These are phyloP conservation scores for Platichthys flesus DNA, from an alignment of 2,113 vertebrate species.

Conservation along the genomic window DNA sequence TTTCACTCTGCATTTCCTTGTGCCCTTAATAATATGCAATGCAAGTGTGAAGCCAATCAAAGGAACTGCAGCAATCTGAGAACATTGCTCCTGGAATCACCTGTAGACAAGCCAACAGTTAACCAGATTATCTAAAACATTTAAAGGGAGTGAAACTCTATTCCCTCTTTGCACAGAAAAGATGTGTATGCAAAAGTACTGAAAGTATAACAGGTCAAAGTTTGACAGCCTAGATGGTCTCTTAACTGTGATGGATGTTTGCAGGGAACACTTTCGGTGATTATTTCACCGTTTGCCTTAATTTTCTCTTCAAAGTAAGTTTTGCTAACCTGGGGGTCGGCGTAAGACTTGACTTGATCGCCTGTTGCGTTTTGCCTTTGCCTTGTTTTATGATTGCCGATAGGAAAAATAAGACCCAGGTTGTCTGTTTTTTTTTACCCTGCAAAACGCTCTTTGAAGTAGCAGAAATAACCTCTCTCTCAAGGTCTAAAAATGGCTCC, in stretches of 20 bases:
- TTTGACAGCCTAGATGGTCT: constrained; percentile 4
- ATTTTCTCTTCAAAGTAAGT: constrained; percentile 55
- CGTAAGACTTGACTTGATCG: constrained; percentile 21
- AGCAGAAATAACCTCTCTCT: constrained; percentile 2
- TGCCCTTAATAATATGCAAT: not conserved
- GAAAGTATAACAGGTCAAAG: constrained; percentile 2
- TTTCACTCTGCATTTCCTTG: no score
- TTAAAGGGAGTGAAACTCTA: not conserved
- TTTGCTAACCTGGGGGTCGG: constrained; percentile 37
- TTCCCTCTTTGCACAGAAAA: not conserved
- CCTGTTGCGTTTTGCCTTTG: not conserved
- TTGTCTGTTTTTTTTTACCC: constrained; percentile 13
- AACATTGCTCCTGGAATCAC: not conserved
- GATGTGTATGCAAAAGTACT: not conserved
- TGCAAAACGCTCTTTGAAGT: constrained; percentile 45
- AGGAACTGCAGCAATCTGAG: not conserved
- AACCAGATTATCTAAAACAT: not conserved
- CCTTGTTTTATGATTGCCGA: constrained; percentile 11
- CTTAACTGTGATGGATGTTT: constrained; percentile 49
- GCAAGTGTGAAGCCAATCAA: not conserved
- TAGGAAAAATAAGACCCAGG: constrained; percentile 16
- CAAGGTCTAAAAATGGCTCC: not conserved
- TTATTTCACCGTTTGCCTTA: constrained; percentile 54
- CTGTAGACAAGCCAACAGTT: not conserved
- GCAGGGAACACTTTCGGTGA: constrained; percentile 35